These are phyloP conservation scores for Zootermopsis nevadensis DNA, from an alignment of 2,888 invertebrate genomes.

Conservation along the genomic window DNA sequence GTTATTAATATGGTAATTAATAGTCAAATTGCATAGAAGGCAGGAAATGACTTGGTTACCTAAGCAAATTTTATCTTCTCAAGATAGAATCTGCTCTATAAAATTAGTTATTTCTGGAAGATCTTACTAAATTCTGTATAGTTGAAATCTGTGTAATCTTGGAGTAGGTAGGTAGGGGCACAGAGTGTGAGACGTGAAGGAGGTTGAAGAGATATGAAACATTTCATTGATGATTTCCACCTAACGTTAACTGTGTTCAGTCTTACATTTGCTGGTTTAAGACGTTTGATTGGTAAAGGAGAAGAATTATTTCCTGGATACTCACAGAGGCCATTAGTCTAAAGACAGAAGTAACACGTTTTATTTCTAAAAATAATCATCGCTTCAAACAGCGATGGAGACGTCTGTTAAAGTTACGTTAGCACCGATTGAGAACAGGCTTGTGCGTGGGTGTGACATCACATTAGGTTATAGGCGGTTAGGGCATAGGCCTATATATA, in stretches of 20 bases:
- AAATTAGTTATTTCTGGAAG: too few relatives aligned
- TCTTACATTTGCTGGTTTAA: background rate
- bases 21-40: too few relatives aligned
- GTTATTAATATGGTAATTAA: too few relatives aligned
- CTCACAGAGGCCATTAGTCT: background rate
- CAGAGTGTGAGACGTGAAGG: too few relatives aligned
- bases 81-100: too few relatives aligned
- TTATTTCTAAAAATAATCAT: background rate
- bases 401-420: background rate
- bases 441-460: constrained; percentile 43
- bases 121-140: too few relatives aligned
- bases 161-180: too few relatives aligned
- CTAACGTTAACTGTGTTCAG: too few relatives aligned
- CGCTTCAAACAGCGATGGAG: background rate
- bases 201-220: background rate
- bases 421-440: background rate
- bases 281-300: background rate
- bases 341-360: background rate
- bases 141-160: too few relatives aligned
- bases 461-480: background rate
- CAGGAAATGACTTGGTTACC: too few relatives aligned
- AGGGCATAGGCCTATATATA: background rate
- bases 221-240: background rate
- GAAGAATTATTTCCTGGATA: background rate
- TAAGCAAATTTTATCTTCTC: too few relatives aligned